Conservation (phyloP, 2,888 invertebrate species). For the Pseudeuparius sepicola region DNA sequence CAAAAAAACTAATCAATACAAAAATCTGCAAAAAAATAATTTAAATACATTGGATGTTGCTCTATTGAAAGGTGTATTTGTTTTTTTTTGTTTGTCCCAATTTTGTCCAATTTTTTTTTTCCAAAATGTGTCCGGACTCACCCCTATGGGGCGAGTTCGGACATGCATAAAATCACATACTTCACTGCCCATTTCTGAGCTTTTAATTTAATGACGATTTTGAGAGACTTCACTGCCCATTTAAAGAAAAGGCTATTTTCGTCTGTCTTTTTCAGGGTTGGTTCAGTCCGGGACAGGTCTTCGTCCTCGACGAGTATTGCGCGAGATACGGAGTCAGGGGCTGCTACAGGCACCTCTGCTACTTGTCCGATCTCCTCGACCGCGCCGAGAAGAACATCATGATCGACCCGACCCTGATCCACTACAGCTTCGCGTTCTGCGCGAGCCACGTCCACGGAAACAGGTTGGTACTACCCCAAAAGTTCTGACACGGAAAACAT, state of each 20-base stretch:
- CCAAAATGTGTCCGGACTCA: too few relatives aligned
- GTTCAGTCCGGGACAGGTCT: conserved; percentile 99
- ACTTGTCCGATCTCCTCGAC: conserved; percentile 89
- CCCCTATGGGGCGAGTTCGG: too few relatives aligned
- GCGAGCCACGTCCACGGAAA: conserved; percentile 99
- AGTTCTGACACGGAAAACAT: conserved; percentile 22
- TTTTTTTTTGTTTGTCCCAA: too few relatives aligned
- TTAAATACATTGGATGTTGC: too few relatives aligned
- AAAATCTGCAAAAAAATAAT: too few relatives aligned
- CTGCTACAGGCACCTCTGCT: conserved; percentile 93
- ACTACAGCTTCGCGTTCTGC: conserved; percentile 99
- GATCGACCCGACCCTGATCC: conserved; percentile 97
- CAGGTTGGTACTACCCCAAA: conserved; percentile 56
- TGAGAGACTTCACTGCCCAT: too few relatives aligned
- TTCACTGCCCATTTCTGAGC: too few relatives aligned
- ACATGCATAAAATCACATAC: too few relatives aligned
- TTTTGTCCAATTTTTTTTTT: too few relatives aligned
- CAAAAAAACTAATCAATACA: too few relatives aligned
- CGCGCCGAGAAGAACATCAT: conserved; percentile 85
- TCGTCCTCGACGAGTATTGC: conserved; percentile 96
- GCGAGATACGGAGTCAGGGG: conserved; percentile 95
- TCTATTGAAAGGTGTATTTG: too few relatives aligned
- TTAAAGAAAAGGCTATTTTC: conserved; percentile 9
- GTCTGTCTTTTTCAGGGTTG: conserved; percentile 64
- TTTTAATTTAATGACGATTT: neutral